Base-by-base conservation (phyloP, 2,113 vertebrate species). In the Corythornis vintsioides region DNA sequence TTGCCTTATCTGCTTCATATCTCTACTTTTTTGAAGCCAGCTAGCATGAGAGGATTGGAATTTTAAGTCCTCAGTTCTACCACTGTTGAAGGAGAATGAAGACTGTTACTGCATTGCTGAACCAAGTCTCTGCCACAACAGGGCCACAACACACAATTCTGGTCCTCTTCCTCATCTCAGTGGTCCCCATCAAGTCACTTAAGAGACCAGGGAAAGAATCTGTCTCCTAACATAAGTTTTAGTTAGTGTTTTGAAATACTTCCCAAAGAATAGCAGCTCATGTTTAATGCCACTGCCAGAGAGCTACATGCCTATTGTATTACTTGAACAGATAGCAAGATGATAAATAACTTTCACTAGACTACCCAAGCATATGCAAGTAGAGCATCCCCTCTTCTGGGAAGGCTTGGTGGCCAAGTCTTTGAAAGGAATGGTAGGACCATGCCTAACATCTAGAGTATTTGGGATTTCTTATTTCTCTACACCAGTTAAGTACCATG, bases 1-100 rank as follows among this genome's bases (percentile, higher is more conserved):
- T 98, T 99, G 98, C 98, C 98, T 98, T 97, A 98, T 97, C 96
- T 98, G 98, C 98, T 98, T 98, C 97, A 93, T 98, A 98, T 98
- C 98, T 98, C 98, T 98, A 98, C 96, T 98, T 98, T 94, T 98
- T 98, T 97, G 97, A 98, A 98, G 97, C 96, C 92, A 85, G 97
- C 96, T 96, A 95, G 97, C 97, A 92, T 93, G 95, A 95, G 97
- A 96, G 95, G 98, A 97, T 97, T 97, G 96, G 96, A 98, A 96
- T 96, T 94, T 95, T 90, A 97, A 95, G 76, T 86, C 69, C 83
- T 33, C 56, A 38, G 66, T 94, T 92, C 95, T 55, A 57, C 76
- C 63, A 42, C 74, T 4, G 35, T 66, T 57, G 75, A 80, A 89
- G 85, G 89, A 95, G 69, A 66, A 74, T 18, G 59, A 61, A 63